Evolutionary conservation across 1,140 invertebrate genomes (phyloP).

Genomic region (Portunus trituberculatus): DNA sequence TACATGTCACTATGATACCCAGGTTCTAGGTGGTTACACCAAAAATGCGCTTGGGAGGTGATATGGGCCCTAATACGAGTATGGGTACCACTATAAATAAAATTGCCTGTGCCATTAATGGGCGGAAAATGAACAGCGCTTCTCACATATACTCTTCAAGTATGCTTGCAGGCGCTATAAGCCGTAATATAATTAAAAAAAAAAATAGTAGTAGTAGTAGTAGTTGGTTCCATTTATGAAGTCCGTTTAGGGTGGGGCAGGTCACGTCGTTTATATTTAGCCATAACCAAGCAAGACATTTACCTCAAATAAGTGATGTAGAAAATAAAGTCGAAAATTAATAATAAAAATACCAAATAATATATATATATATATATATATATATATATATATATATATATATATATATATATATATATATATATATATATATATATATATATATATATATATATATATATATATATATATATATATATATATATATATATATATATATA

Average conservation of each 20-base stretch:
- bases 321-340: too few relatives aligned
- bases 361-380: slow-evolving; percentile 63
- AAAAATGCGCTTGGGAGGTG: too few relatives aligned
- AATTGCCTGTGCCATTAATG: too few relatives aligned
- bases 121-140: too few relatives aligned
- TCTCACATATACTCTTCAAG: too few relatives aligned
- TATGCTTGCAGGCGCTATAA: background rate
- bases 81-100: too few relatives aligned
- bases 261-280: background rate
- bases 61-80: too few relatives aligned
- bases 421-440: slow-evolving; percentile 53
- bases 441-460: slow-evolving; percentile 17
- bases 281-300: background rate
- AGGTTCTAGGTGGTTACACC: too few relatives aligned
- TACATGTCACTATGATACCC: too few relatives aligned
- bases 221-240: background rate
- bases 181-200: background rate
- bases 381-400: slow-evolving; percentile 65
- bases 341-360: slow-evolving; percentile 27
- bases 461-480: slow-evolving; percentile 15
- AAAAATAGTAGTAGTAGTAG: slow-evolving; percentile 10
- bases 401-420: slow-evolving; percentile 63
- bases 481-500: slow-evolving; percentile 49
- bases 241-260: background rate
- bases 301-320: too few relatives aligned